Evolutionary conservation across 2,113 vertebrate species (phyloP).

Genomic region (Sceloporus undulatus): DNA sequence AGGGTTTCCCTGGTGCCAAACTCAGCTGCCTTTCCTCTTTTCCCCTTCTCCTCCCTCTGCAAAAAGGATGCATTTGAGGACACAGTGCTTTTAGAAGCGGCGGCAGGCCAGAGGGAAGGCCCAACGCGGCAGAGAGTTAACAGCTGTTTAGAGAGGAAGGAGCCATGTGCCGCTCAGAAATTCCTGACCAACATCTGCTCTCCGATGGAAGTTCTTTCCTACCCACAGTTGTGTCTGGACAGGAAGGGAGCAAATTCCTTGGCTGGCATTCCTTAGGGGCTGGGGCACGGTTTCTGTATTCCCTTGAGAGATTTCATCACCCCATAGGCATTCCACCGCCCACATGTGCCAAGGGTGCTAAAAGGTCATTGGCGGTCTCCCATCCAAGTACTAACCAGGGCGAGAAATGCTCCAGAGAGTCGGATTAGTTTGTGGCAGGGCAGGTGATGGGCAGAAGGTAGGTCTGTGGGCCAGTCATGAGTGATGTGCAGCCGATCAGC

Average conservation of each 20-base stretch:
- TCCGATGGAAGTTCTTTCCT: not conserved
- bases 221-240: slow-evolving; percentile 9
- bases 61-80: slow-evolving; percentile 2
- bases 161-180: not conserved
- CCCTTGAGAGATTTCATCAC: not conserved
- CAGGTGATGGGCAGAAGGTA: no score
- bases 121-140: not conserved
- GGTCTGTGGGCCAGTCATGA: not conserved
- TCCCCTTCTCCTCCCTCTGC: not conserved
- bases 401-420: not conserved
- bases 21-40: not conserved
- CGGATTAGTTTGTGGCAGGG: not conserved
- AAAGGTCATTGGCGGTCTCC: not conserved
- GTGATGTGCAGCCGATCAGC: not conserved
- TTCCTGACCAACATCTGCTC: slow-evolving; percentile 41
- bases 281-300: not conserved
- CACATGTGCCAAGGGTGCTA: not conserved
- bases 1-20: rapidly evolving
- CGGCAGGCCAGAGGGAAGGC: not conserved
- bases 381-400: not conserved
- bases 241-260: slow-evolving; percentile 34
- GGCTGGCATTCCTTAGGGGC: not conserved
- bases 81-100: rapidly evolving
- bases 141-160: slow-evolving; percentile 31
- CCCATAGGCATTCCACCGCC: not conserved